Base-by-base conservation (phyloP, 2,888 invertebrate species). In the Clistopyga incitator region DNA sequence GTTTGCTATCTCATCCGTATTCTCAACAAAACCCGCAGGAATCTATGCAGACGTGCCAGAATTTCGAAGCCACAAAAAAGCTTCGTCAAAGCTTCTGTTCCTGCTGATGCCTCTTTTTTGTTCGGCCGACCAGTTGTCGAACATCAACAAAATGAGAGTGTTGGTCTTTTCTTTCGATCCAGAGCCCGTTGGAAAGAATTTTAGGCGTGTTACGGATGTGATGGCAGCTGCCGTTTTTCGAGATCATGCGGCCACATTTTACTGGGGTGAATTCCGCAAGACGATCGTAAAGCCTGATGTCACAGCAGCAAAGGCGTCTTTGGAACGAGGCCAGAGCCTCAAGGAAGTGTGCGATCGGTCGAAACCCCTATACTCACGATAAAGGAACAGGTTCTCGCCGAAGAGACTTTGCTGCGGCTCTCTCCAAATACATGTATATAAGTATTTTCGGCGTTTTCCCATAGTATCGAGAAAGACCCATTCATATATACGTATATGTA, bases 301-400 rank as follows among this genome's bases (percentile, higher is more conserved):
- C 52, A 13, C 25, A 42, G 38, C 52, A 45, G 8, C 45, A 72
- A 45, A 65, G 64, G 70, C 75, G 82, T 56, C 56, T 74, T 84
- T 88, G 87, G 88, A 84, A 61, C 47, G 20, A n/a, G 52, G 87
- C 86, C 88, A 87, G 84, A 84, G 81, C 71, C 54, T 54, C 42
- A 47, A 23, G 59, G 61, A 70, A 64, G 81, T 82, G 81, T 45
- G 75, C 67, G 82, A 87, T 82, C 81, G 72, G 82, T 85, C 84
- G 78, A 76, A 84, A 84, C 79, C 82, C 78, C 81, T 78, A 82
- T 86, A 85, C 85, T 81, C 64, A 72, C 80, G 75, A 78, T 81
- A 77, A 76, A 72, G 56, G 65, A 75, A 78, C 67, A 68, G 45
- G 42, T 78, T 61, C 78, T 75, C 47, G 74, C 50, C 42, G 56